Evolutionary conservation across 2,113 vertebrate genomes (phyloP).

Genomic region (Opisthocomus hoazin): DNA sequence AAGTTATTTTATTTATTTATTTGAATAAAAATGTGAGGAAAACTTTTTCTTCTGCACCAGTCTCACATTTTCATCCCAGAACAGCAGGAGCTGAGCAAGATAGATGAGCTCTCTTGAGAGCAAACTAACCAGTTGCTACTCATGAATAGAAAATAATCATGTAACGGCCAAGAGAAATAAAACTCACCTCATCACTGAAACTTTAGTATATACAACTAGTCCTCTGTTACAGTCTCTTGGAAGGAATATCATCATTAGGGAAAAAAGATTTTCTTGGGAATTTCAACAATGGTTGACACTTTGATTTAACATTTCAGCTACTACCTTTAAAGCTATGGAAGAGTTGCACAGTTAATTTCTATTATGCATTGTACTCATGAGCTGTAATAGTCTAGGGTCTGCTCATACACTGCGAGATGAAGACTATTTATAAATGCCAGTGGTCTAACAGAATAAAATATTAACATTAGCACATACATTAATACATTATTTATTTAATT

Average conservation of each 20-base stretch:
- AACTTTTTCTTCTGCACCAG: neutral
- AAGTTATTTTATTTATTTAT: neutral
- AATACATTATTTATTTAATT: neutral
- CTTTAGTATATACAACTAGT: neutral
- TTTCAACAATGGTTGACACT: neutral
- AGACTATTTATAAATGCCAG: neutral
- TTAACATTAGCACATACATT: neutral
- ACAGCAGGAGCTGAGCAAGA: neutral
- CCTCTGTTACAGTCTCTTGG: neutral
- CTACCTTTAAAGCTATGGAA: neutral
- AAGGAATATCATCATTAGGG: neutral
- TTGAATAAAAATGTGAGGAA: neutral
- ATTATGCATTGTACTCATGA: neutral
- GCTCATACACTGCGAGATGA: neutral
- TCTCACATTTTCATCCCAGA: neutral
- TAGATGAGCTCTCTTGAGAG: neutral
- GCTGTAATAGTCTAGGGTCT: neutral
- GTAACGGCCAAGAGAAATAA: neutral
- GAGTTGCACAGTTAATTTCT: neutral
- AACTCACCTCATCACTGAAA: neutral
- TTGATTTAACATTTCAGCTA: neutral
- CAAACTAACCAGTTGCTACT: neutral
- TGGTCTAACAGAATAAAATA: neutral
- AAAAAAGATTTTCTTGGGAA: neutral
- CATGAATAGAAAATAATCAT: neutral